phyloP scores from a whole-genome alignment of 2,797 vertebrate species.

The Chelmon rostratus region DNA sequence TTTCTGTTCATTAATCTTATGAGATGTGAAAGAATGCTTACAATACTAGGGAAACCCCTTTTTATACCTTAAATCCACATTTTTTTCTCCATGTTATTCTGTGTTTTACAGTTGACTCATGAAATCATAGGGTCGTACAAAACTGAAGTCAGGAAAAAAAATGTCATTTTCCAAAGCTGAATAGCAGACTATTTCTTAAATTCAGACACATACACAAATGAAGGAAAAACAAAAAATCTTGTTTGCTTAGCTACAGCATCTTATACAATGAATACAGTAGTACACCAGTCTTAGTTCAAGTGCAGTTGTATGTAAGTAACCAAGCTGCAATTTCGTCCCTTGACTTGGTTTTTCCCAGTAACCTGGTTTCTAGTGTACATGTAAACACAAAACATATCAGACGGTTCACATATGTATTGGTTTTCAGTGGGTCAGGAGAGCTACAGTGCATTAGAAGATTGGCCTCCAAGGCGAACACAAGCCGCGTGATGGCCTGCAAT shows the following conservation, averaged over 20 bases:
- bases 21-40: too few species aligned
- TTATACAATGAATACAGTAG: not conserved
- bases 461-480: conserved; percentile 46
- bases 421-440: conserved; percentile 44
- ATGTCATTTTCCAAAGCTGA: not conserved
- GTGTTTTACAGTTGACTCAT: too few species aligned
- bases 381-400: conserved; percentile 9
- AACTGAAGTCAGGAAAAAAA: not conserved
- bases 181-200: not conserved
- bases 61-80: too few species aligned
- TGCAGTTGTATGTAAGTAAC: not conserved
- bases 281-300: not conserved
- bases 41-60: too few species aligned
- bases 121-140: too few species aligned
- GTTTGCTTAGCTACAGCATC: not conserved
- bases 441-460: conserved; percentile 42
- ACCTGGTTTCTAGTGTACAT: conserved; percentile 9
- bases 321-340: not conserved
- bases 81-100: too few species aligned
- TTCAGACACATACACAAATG: not conserved
- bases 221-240: not conserved
- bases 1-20: too few species aligned
- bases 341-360: not conserved
- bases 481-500: conserved; percentile 68
- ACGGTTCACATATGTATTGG: conserved; percentile 17